phyloP scores from a whole-genome alignment of 2,888 invertebrate genomes.

The Peribatodes rhomboidaria region DNA sequence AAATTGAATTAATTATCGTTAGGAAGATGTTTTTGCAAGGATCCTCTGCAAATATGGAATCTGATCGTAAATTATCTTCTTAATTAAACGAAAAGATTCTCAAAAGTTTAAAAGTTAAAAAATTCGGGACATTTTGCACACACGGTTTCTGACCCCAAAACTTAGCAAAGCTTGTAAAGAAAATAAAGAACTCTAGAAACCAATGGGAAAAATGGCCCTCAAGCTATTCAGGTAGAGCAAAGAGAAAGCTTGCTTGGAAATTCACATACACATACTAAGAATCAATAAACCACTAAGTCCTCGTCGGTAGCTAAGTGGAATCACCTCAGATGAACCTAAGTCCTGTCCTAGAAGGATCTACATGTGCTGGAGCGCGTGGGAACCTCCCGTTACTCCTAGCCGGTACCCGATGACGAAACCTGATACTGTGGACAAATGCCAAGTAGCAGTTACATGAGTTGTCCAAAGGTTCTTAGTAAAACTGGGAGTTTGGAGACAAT shows the following conservation, averaged over 20 bases:
- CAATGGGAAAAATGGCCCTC: neutral
- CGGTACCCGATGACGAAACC: conserved; percentile 21
- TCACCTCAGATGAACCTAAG: conserved; percentile 25
- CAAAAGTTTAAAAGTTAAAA: too few species aligned
- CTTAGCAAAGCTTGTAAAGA: too few species aligned
- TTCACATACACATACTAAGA: neutral
- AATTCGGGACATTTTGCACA: too few species aligned
- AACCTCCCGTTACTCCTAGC: conserved; percentile 56
- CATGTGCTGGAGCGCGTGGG: conserved; percentile 64
- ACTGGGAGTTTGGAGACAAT: neutral
- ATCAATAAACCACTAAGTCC: conserved; percentile 19
- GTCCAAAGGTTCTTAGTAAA: neutral
- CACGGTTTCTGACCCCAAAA: too few species aligned
- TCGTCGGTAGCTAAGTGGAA: conserved; percentile 15
- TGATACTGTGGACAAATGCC: conserved; percentile 21
- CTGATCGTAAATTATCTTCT: too few species aligned
- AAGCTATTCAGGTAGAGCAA: neutral
- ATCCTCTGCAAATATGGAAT: neutral
- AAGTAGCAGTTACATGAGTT: conserved; percentile 16
- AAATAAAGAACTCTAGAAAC: too few species aligned
- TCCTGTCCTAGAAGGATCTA: conserved; percentile 51
- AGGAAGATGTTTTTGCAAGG: conserved; percentile 42
- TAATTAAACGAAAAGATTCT: too few species aligned
- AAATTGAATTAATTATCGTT: conserved; percentile 47
- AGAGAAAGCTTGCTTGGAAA: neutral